Conservation (phyloP, 2,888 invertebrate genomes). For the Suillia variegata region DNA sequence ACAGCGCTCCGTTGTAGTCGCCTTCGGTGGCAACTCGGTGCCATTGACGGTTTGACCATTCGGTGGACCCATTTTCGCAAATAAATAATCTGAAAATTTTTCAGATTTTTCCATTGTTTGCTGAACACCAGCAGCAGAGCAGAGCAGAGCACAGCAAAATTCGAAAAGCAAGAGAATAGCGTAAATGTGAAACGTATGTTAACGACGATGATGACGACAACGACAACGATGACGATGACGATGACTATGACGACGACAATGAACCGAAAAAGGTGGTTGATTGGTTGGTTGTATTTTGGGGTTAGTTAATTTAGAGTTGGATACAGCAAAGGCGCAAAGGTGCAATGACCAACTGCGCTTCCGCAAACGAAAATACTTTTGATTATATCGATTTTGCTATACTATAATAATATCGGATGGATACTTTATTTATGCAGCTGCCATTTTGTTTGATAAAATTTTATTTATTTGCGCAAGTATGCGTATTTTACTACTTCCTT, state of each 20-base stretch:
- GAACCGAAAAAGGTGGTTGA: no score
- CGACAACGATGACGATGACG: constrained; percentile 17
- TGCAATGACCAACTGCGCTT: no score
- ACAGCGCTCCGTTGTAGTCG: constrained; percentile 66
- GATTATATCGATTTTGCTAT: no score
- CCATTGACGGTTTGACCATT: constrained; percentile 62
- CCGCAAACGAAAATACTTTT: no score
- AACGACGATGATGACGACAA: constrained; percentile 13
- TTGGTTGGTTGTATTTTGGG: no score
- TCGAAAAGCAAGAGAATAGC: constrained; percentile 11
- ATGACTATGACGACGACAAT: constrained; percentile 4
- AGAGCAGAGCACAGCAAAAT: constrained; percentile 16
- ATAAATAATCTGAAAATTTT: constrained; percentile 79
- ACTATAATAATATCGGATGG: no score
- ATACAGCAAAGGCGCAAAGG: no score
- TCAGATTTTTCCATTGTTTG: constrained; percentile 68
- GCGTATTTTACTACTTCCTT: no score
- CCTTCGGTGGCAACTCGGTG: constrained; percentile 64
- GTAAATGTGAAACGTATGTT: neutral
- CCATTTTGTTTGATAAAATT: no score
- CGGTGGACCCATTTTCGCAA: constrained; percentile 78
- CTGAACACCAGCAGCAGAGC: constrained; percentile 28
- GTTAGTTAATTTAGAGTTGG: no score
- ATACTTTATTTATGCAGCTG: no score
- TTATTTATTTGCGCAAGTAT: no score